Evolutionary conservation across 2,888 invertebrate species (phyloP).

Genomic region (Eupithecia inturbata): DNA sequence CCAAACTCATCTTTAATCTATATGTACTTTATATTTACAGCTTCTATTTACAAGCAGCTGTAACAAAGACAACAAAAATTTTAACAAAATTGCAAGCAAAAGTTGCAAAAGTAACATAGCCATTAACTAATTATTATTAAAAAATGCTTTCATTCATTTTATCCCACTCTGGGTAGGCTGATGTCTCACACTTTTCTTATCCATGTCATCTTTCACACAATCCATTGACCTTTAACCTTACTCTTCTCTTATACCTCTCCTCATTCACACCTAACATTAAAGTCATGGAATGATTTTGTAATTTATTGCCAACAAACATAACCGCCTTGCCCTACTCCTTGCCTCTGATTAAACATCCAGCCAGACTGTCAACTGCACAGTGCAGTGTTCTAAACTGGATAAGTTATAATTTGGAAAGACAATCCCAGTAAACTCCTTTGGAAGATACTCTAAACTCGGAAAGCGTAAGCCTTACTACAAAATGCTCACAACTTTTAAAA

Average conservation of each 20-base stretch:
- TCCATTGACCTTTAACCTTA: neutral
- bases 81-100: no score
- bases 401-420: neutral
- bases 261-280: neutral
- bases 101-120: no score
- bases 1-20: constrained; percentile 87
- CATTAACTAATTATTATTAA: no score
- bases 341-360: no score
- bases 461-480: neutral
- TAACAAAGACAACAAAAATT: constrained; percentile 65
- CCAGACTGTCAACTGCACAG: no score
- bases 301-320: no score
- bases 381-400: no score
- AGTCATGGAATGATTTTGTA: neutral
- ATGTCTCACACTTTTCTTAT: neutral
- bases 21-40: constrained; percentile 89
- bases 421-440: neutral
- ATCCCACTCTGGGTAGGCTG: neutral
- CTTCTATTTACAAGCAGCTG: constrained; percentile 91
- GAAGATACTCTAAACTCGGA: neutral
- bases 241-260: no score
- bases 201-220: no score
- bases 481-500: neutral
- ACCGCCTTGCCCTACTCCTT: no score
- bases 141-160: neutral